phyloP scores from a whole-genome alignment of 2,113 vertebrate species.

The Spheniscus mendiculus region DNA sequence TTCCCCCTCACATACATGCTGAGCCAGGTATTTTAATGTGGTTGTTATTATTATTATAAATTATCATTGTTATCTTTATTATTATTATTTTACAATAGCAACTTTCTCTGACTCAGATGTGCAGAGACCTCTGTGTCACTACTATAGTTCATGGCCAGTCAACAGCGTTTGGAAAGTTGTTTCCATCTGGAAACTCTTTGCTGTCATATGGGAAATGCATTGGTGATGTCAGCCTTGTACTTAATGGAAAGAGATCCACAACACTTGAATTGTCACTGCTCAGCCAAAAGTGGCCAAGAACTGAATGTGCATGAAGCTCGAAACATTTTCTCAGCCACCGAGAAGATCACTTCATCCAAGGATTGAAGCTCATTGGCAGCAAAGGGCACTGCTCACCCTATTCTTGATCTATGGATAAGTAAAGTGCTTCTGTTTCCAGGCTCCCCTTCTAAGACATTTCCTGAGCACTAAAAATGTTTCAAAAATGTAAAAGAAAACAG shows the following conservation, averaged over 20 bases:
- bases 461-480: conserved; percentile 45
- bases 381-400: neutral
- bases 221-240: conserved; percentile 14
- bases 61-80: neutral
- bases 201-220: conserved; percentile 41
- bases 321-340: neutral
- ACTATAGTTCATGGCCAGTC: neutral
- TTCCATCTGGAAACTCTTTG: conserved; percentile 52
- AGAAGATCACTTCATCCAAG: neutral
- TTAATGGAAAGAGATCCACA: conserved; percentile 10
- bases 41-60: neutral
- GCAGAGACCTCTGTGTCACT: neutral
- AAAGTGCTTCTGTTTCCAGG: conserved; percentile 50
- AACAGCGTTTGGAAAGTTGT: neutral
- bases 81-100: neutral
- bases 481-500: conserved; percentile 67
- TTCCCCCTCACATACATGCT: neutral
- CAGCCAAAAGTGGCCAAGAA: neutral
- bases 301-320: neutral
- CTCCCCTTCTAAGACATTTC: conserved; percentile 33
- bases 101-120: conserved; percentile 4
- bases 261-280: neutral
- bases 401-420: neutral
- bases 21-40: neutral
- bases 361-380: neutral